Evolutionary conservation across 2,113 vertebrate species (phyloP).

Genomic region (Jaculus jaculus): DNA sequence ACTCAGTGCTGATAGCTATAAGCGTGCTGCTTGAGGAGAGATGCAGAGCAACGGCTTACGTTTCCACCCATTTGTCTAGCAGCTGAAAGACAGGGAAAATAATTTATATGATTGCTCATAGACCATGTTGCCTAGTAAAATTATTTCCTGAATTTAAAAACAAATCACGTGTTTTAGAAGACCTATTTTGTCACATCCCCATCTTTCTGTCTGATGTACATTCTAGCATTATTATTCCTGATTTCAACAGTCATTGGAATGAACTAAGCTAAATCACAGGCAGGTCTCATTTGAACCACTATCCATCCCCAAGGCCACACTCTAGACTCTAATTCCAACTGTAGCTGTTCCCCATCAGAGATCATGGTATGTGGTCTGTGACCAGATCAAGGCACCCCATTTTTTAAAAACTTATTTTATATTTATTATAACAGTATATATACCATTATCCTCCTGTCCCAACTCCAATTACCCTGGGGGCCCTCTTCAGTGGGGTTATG

Average conservation of each 20-base stretch:
- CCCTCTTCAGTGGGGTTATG: no score
- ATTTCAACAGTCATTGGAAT: not conserved
- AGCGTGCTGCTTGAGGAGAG: not conserved
- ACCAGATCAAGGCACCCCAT: not conserved
- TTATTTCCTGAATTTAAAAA: conserved; percentile 46
- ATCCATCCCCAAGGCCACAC: not conserved
- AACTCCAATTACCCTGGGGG: no score
- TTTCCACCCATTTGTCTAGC: conserved; percentile 19
- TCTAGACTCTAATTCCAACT: not conserved
- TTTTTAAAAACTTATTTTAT: no score
- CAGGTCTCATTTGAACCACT: not conserved
- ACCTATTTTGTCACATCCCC: not conserved
- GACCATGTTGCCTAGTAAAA: conserved; percentile 1
- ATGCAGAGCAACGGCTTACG: not conserved
- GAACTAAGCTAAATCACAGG: not conserved
- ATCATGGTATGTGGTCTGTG: not conserved
- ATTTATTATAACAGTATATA: no score
- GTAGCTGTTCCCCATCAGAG: not conserved
- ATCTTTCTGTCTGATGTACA: not conserved
- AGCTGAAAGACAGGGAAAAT: conserved; percentile 8
- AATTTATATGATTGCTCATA: conserved; percentile 37
- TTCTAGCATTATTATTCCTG: not conserved
- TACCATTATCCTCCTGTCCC: no score
- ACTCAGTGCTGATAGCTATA: not conserved
- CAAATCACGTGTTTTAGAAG: not conserved